Evolutionary conservation across 2,888 invertebrate genomes (phyloP).

Genomic region (Drosophila antonietae): DNA sequence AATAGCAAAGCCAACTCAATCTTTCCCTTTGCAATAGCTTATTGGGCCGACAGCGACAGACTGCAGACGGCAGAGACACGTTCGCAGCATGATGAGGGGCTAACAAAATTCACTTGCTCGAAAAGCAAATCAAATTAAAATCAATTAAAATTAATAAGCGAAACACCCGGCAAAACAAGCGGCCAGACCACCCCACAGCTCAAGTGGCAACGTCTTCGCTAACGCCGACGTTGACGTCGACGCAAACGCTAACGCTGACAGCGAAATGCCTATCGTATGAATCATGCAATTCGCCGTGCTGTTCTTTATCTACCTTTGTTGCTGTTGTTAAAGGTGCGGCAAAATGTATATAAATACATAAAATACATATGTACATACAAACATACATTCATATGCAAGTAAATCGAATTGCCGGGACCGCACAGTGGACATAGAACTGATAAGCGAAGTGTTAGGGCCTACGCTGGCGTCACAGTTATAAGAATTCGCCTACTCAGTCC

Average conservation of each 20-base stretch:
- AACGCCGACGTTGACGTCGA: neutral
- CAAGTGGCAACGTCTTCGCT: constrained; percentile 14
- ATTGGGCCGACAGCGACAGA: constrained; percentile 13
- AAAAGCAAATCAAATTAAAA: constrained; percentile 72
- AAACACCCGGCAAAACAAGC: constrained; percentile 47
- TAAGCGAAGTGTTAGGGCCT: constrained; percentile 46
- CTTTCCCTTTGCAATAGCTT: constrained; percentile 10
- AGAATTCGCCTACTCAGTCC: constrained; percentile 23
- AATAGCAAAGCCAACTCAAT: constrained; percentile 16
- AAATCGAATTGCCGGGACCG: constrained; percentile 38
- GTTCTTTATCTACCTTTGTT: constrained; percentile 43
- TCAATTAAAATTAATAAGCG: constrained; percentile 77
- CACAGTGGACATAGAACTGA: constrained; percentile 50
- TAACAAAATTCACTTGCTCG: constrained; percentile 60
- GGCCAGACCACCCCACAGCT: constrained; percentile 41
- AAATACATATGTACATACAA: too few relatives aligned
- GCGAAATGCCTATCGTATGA: constrained; percentile 65
- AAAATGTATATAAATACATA: constrained; percentile 32
- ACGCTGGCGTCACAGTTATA: constrained; percentile 39
- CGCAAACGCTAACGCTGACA: constrained; percentile 31
- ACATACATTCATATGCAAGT: constrained; percentile 17
- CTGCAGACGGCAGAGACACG: neutral
- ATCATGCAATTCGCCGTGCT: constrained; percentile 57
- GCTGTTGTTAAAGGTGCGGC: constrained; percentile 57
- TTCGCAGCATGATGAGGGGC: constrained; percentile 31